phyloP scores from a whole-genome alignment of 1,140 invertebrate species.

The Armadillidium nasatum region DNA sequence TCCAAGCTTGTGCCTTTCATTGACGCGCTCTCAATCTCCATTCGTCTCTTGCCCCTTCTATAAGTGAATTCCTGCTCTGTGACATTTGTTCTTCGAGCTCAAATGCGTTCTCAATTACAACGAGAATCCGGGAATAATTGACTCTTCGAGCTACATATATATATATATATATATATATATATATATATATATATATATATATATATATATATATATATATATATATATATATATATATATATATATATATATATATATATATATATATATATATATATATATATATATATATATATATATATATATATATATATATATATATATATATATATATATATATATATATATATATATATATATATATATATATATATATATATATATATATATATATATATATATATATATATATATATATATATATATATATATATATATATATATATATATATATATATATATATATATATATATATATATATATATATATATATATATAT shows the following conservation, averaged over 20 bases:
- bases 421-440: too few species aligned
- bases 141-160: background rate
- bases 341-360: too few species aligned
- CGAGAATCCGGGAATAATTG: constrained; percentile 8
- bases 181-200: constrained; percentile 4
- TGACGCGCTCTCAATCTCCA: background rate
- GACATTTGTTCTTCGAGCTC: constrained; percentile 9
- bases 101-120: constrained; percentile 10
- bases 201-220: background rate
- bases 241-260: constrained; percentile 11
- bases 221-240: background rate
- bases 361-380: too few species aligned
- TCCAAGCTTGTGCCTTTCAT: constrained; percentile 3
- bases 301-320: too few species aligned
- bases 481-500: too few species aligned
- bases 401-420: too few species aligned
- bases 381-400: too few species aligned
- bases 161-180: background rate
- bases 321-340: too few species aligned
- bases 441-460: too few species aligned
- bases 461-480: too few species aligned
- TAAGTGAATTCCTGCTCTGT: constrained; percentile 4
- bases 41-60: background rate
- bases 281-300: too few species aligned
- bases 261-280: constrained; percentile 13